These are phyloP conservation scores for Linurgus olivaceus DNA, from an alignment of 2,797 vertebrate species.

Conservation along the genomic window DNA sequence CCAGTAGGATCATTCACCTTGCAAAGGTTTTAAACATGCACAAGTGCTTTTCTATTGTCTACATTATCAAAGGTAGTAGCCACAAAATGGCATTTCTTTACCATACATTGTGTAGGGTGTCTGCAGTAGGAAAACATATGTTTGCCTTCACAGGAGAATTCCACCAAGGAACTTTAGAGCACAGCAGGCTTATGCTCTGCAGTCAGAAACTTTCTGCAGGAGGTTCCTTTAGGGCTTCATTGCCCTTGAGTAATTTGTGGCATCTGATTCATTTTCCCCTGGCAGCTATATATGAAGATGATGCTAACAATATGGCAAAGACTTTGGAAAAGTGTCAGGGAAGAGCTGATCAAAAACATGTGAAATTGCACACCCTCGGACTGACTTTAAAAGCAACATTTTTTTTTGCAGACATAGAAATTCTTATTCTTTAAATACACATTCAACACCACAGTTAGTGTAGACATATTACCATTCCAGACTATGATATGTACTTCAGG, in stretches of 20 bases:
- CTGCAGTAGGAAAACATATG: not conserved
- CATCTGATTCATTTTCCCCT: not conserved
- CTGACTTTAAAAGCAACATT: not conserved
- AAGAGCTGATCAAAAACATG: not conserved
- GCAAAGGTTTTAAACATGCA: not conserved
- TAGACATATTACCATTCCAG: not conserved
- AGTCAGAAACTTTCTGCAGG: not conserved
- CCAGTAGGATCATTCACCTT: not conserved
- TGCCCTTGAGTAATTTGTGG: conserved; percentile 5
- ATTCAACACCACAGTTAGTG: not conserved
- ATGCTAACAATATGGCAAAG: not conserved
- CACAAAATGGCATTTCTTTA: not conserved
- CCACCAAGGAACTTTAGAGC: not conserved
- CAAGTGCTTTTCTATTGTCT: conserved; percentile 14
- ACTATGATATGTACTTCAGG: not conserved
- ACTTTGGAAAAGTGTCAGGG: not conserved
- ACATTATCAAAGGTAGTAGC: not conserved
- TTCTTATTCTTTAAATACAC: not conserved
- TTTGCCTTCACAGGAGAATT: not conserved
- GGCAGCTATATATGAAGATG: not conserved
- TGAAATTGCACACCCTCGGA: not conserved
- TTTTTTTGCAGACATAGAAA: not conserved
- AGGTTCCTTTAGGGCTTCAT: not conserved
- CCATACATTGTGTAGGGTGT: not conserved
- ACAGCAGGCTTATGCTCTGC: not conserved